These are phyloP conservation scores for Cerceris rybyensis DNA, from an alignment of 2,888 invertebrate species.

Conservation along the genomic window DNA sequence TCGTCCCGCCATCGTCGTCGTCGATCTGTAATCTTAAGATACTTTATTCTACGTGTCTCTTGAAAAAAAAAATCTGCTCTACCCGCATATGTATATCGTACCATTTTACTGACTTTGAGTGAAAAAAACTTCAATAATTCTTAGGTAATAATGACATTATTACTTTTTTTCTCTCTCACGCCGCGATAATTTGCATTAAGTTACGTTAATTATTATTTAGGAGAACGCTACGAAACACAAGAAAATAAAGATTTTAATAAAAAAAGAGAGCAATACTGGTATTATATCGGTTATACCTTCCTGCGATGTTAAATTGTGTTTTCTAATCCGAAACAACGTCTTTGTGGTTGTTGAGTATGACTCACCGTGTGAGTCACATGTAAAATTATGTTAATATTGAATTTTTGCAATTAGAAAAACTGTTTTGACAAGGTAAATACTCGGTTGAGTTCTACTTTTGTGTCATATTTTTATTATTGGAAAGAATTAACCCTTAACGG, in stretches of 20 bases:
- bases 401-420: no score
- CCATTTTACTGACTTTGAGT: slow-evolving; percentile 44
- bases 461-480: no score
- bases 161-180: slow-evolving; percentile 50
- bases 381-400: no score
- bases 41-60: slow-evolving; percentile 57
- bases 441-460: no score
- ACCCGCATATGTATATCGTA: slow-evolving; percentile 44
- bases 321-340: background rate
- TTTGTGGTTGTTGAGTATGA: no score
- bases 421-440: no score
- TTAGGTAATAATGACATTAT: slow-evolving; percentile 50
- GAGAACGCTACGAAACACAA: slow-evolving; percentile 72
- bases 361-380: no score
- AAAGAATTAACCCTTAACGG: no score
- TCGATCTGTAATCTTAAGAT: slow-evolving; percentile 62
- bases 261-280: slow-evolving; percentile 33
- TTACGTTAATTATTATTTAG: slow-evolving; percentile 78
- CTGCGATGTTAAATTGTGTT: background rate
- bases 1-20: slow-evolving; percentile 40
- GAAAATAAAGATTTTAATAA: slow-evolving; percentile 78
- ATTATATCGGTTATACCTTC: background rate
- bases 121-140: slow-evolving; percentile 53
- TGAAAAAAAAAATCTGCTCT: background rate
- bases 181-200: slow-evolving; percentile 67